Percentiles rank a stretch among this genome's conserved stretches.
These are phyloP conservation scores for Mystacornis crossleyi DNA, from an alignment of 2,113 vertebrate genomes.

Conservation along the genomic window DNA sequence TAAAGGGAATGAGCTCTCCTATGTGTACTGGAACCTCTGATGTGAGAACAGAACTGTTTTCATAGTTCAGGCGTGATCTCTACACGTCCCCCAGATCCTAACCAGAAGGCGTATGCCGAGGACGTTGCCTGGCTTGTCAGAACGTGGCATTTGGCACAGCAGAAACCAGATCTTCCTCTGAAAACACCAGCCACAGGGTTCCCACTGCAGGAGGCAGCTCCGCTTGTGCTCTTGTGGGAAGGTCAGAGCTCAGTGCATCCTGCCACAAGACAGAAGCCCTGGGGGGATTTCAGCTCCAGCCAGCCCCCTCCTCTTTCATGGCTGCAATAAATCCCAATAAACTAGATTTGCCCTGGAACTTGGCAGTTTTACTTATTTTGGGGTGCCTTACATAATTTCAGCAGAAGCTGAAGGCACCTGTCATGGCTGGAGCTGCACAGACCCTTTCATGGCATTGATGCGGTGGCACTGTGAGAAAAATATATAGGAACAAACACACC, in stretches of 20 bases:
- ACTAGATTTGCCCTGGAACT: neutral
- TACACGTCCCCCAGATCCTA: neutral
- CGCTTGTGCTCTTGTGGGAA: accelerated
- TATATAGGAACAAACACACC: neutral
- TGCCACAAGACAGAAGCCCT: neutral
- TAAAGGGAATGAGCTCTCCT: neutral
- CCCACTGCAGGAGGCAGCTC: neutral
- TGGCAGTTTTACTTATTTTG: neutral
- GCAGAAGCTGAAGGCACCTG: conserved; percentile 36
- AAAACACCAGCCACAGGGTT: neutral
- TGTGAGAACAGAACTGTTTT: neutral
- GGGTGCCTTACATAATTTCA: neutral
- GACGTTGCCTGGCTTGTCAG: neutral
- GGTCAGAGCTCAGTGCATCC: neutral
- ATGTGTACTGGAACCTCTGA: neutral
- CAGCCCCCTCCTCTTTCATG: neutral
- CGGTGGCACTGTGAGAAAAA: neutral
- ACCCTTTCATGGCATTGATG: neutral
- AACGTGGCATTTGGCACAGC: neutral
- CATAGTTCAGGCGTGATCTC: neutral
- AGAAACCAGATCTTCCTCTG: neutral
- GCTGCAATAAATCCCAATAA: neutral
- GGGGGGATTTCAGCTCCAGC: neutral
- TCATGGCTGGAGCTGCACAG: neutral
- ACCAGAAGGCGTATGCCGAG: neutral